Percentiles rank a stretch among this genome's conserved stretches.
phyloP scores from a whole-genome alignment of 2,797 vertebrate species.

The Oreortyx pictus region DNA sequence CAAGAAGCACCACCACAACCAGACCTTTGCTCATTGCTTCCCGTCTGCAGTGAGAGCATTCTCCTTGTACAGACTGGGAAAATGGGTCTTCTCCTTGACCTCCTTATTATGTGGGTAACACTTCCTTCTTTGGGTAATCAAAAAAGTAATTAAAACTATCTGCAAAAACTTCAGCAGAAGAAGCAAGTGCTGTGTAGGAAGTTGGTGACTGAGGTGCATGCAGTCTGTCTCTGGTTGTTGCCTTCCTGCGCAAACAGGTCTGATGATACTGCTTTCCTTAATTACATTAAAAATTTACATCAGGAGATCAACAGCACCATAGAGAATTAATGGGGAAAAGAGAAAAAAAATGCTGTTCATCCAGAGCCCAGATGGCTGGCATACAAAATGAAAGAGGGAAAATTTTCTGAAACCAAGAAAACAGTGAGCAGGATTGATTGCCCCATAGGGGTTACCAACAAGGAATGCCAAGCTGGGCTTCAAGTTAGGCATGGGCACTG shows the following conservation, averaged over 20 bases:
- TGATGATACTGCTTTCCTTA: background rate
- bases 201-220: background rate
- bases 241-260: background rate
- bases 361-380: too few species aligned
- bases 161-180: slow-evolving; percentile 17
- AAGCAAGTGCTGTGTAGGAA: background rate
- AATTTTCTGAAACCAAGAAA: too few species aligned
- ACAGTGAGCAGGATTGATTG: too few species aligned
- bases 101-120: background rate
- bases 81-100: background rate
- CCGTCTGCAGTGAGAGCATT: background rate
- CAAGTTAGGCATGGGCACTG: too few species aligned
- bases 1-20: background rate
- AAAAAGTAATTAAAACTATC: background rate
- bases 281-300: too few species aligned
- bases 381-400: too few species aligned
- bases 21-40: background rate
- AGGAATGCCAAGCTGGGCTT: too few species aligned
- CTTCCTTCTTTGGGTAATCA: background rate
- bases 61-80: background rate
- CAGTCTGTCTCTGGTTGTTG: background rate
- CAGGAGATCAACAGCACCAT: too few species aligned
- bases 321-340: too few species aligned
- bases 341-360: too few species aligned
- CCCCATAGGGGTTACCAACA: too few species aligned